A percentile compares a stretch with the other conserved stretches of the same genome.
Evolutionary conservation across 2,888 invertebrate species (phyloP).

Genomic region (Iphiclides podalirius): DNA sequence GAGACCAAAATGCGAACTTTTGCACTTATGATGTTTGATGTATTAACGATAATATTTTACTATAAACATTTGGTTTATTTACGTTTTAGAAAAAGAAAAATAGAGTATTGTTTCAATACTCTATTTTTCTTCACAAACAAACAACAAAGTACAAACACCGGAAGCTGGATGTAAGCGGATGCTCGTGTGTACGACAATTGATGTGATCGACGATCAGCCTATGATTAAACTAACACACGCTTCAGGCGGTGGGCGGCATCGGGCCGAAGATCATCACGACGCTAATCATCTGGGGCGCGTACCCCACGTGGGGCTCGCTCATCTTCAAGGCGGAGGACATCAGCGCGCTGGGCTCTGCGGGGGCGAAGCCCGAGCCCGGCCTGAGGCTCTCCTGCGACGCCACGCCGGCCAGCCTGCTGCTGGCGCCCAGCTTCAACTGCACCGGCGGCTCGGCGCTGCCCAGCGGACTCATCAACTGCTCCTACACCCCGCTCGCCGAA

Average conservation of each 20-base stretch:
- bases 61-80: too few species aligned
- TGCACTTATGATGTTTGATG: too few species aligned
- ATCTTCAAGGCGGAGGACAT: slow-evolving; percentile 72
- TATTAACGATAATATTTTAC: too few species aligned
- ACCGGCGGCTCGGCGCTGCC: slow-evolving; percentile 33
- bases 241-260: slow-evolving; percentile 86
- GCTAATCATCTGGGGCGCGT: slow-evolving; percentile 83
- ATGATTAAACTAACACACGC: too few species aligned
- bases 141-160: too few species aligned
- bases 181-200: too few species aligned
- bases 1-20: too few species aligned
- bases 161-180: too few species aligned
- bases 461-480: slow-evolving; percentile 44
- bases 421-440: slow-evolving; percentile 42
- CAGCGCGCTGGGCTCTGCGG: slow-evolving; percentile 6
- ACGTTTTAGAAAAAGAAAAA: too few species aligned
- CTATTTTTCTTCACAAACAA: too few species aligned
- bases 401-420: slow-evolving; percentile 29
- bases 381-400: slow-evolving; percentile 29
- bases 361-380: not conserved
- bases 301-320: slow-evolving; percentile 86
- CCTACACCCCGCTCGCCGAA: slow-evolving; percentile 29
- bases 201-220: too few species aligned
- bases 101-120: too few species aligned
- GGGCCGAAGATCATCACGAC: slow-evolving; percentile 89